These are phyloP conservation scores for Rhynchotus rufescens DNA, from an alignment of 2,797 vertebrate species.

Conservation along the genomic window DNA sequence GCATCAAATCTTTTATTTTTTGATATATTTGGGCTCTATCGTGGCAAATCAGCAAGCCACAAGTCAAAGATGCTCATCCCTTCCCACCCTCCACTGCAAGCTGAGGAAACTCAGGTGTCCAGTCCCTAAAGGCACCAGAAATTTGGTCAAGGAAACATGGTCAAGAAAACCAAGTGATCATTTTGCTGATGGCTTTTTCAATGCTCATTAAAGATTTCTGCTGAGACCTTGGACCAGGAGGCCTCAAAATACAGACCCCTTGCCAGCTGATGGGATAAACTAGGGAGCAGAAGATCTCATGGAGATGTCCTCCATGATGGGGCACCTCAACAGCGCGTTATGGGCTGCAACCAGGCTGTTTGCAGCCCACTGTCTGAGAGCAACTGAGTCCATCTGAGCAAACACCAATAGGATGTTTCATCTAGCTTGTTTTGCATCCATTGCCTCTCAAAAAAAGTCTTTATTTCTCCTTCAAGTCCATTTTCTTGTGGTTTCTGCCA, in stretches of 20 bases:
- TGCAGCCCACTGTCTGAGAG: conserved; percentile 27
- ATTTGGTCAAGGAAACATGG: conserved; percentile 35
- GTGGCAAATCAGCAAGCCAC: conserved; percentile 7
- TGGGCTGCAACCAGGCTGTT: neutral
- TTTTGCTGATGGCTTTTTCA: conserved; percentile 28
- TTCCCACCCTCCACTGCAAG: neutral
- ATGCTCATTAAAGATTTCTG: conserved; percentile 59
- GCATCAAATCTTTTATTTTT: neutral
- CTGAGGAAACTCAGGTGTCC: conserved; percentile 43
- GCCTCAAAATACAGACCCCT: neutral
- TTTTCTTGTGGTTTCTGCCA: neutral
- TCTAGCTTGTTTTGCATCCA: neutral
- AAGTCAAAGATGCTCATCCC: conserved; percentile 45
- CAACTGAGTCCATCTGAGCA: neutral
- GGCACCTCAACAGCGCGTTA: neutral
- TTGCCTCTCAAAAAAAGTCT: neutral
- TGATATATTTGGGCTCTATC: neutral
- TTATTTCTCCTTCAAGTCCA: neutral
- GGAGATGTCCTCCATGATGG: neutral
- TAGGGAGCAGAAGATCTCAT: neutral
- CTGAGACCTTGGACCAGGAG: neutral
- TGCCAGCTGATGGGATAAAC: neutral
- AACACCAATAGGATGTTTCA: neutral
- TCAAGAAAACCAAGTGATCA: conserved; percentile 55
- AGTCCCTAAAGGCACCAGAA: conserved; percentile 68